Conservation (phyloP, 2,888 invertebrate species). For the Homarus gammarus region DNA sequence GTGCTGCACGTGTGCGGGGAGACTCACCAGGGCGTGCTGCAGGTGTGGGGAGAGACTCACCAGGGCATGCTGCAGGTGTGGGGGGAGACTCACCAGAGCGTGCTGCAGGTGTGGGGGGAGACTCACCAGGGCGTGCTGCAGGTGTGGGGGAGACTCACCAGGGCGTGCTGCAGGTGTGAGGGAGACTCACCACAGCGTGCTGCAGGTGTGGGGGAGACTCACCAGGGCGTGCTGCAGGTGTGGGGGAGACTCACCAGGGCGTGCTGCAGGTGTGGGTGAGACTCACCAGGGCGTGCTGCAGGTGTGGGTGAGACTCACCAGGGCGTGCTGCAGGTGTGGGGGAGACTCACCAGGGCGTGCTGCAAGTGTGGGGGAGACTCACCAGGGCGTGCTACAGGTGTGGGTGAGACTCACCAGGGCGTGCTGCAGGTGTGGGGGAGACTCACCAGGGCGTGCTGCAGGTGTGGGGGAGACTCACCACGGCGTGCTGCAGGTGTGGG, state of each 20-base stretch:
- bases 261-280: too few relatives aligned
- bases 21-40: background rate
- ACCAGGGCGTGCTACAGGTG: background rate
- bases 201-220: constrained; percentile 17
- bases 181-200: background rate
- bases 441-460: background rate
- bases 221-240: background rate
- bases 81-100: background rate
- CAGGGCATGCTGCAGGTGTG: background rate
- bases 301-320: too few relatives aligned
- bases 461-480: background rate
- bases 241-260: background rate
- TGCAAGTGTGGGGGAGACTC: background rate
- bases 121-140: background rate
- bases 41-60: background rate
- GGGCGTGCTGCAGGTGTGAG: constrained; percentile 3
- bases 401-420: background rate
- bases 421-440: background rate
- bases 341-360: background rate
- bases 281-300: background rate
- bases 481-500: too few relatives aligned
- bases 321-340: constrained; percentile 4
- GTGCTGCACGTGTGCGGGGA: too few relatives aligned
- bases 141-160: constrained; percentile 10
- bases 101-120: too few relatives aligned